Evolutionary conservation across 2,888 invertebrate genomes (phyloP).

Genomic region (Eristalis intricaria): DNA sequence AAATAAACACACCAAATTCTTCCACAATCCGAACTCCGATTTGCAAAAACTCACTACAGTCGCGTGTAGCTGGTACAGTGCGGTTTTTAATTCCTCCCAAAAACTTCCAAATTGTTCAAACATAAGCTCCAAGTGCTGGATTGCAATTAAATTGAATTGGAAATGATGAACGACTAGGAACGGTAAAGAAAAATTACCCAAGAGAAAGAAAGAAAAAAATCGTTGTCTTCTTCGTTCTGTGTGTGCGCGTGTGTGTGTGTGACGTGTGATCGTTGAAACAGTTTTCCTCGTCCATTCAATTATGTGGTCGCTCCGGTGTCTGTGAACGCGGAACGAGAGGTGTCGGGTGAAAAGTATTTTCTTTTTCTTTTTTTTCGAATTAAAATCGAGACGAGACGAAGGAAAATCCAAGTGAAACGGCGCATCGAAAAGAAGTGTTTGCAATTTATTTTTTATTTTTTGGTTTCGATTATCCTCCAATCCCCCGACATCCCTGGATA

Average conservation of each 20-base stretch:
- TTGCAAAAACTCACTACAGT: neutral
- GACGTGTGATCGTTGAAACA: neutral
- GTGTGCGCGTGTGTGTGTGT: neutral
- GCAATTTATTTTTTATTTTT: slow-evolving; percentile 12
- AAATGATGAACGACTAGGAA: neutral
- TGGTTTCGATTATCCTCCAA: neutral
- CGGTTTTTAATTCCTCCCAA: neutral
- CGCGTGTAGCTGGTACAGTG: neutral
- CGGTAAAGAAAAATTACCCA: neutral
- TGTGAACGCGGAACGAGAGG: slow-evolving; percentile 17
- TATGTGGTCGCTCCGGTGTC: slow-evolving; percentile 51
- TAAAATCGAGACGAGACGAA: neutral
- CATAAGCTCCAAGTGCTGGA: neutral
- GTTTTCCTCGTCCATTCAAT: slow-evolving; percentile 36
- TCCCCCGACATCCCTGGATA: slow-evolving; percentile 6
- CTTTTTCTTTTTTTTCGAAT: neutral
- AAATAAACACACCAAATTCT: neutral
- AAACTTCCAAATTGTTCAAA: neutral
- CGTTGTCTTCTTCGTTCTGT: neutral
- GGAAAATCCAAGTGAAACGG: neutral
- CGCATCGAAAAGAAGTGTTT: neutral
- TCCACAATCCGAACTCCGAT: neutral
- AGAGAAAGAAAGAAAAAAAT: neutral
- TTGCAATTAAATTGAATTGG: neutral
- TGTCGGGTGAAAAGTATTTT: slow-evolving; percentile 27